Conservation (phyloP, 1,140 invertebrate species). For the Euglossa dilemma region DNA sequence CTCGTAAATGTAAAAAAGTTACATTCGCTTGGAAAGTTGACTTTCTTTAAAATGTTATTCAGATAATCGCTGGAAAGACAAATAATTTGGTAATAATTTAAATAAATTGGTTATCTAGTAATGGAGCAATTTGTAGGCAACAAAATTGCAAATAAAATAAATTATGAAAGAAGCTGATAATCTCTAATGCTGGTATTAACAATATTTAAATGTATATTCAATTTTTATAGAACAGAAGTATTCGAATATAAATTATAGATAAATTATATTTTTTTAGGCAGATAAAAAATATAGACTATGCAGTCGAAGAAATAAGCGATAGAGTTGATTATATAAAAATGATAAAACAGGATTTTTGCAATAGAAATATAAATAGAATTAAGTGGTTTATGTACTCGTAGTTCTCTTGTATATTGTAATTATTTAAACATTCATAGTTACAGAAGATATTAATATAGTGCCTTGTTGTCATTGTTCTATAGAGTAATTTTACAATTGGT, state of each 20-base stretch:
- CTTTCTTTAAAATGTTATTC: constrained; percentile 80
- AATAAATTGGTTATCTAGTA: constrained; percentile 88
- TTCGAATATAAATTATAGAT: constrained; percentile 13
- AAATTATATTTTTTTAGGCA: constrained; percentile 65
- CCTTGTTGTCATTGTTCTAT: constrained; percentile 92
- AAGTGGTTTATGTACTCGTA: constrained; percentile 94
- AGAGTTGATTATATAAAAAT: constrained; percentile 82
- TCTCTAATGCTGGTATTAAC: constrained; percentile 16
- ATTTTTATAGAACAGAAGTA: not conserved
- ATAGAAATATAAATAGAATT: constrained; percentile 75
- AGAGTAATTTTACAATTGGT: constrained; percentile 89
- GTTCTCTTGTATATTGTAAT: constrained; percentile 90
- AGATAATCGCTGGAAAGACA: constrained; percentile 63
- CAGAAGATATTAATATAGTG: constrained; percentile 85
- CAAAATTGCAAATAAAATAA: constrained; percentile 72
- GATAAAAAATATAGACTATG: no score
- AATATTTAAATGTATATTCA: constrained; percentile 15
- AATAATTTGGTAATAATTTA: constrained; percentile 85
- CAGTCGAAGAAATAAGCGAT: constrained; percentile 74
- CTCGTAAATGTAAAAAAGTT: constrained; percentile 92
- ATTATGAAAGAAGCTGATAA: constrained; percentile 57
- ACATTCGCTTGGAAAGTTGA: constrained; percentile 87
- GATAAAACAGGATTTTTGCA: constrained; percentile 80
- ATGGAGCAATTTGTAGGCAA: constrained; percentile 85
- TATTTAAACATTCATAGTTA: constrained; percentile 87